phyloP scores from a whole-genome alignment of 2,113 vertebrate genomes.

The Morone chrysops region DNA sequence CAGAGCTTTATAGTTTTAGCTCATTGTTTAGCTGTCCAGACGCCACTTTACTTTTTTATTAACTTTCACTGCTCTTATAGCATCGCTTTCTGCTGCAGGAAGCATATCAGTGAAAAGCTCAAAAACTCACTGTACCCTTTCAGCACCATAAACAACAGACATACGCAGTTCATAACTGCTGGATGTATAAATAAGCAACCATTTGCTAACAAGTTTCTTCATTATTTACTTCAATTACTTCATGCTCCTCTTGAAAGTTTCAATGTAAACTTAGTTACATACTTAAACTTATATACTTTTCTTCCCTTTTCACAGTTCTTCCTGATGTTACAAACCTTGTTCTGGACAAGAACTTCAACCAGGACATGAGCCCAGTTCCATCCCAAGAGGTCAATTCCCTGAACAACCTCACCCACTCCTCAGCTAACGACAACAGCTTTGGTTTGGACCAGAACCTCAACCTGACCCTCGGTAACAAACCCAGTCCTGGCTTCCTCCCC shows the following conservation, averaged over 20 bases:
- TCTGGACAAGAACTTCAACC: slow-evolving; percentile 72
- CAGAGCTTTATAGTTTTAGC: not conserved
- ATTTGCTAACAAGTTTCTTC: not conserved
- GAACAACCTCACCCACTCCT: slow-evolving; percentile 66
- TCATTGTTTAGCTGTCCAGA: not conserved
- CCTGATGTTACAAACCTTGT: slow-evolving; percentile 65
- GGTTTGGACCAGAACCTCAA: slow-evolving; percentile 80
- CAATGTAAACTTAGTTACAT: not conserved
- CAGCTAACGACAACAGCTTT: slow-evolving; percentile 34
- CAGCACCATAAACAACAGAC: not conserved
- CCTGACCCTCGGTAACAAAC: slow-evolving; percentile 60
- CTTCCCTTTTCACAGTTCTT: slow-evolving; percentile 69
- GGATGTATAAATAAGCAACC: not conserved
- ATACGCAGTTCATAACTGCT: not conserved
- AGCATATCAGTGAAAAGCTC: not conserved
- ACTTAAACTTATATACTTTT: not conserved
- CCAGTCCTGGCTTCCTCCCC: slow-evolving; percentile 18
- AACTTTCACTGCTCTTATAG: not conserved
- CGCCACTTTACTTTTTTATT: not conserved
- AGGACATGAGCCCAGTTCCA: slow-evolving; percentile 37
- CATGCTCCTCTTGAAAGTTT: not conserved
- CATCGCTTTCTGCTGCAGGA: not conserved
- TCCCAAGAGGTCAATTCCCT: slow-evolving; percentile 54
- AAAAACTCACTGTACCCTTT: not conserved
- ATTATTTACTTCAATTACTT: not conserved